These are phyloP conservation scores for Electrophaes corylata DNA, from an alignment of 2,888 invertebrate species.

Conservation along the genomic window DNA sequence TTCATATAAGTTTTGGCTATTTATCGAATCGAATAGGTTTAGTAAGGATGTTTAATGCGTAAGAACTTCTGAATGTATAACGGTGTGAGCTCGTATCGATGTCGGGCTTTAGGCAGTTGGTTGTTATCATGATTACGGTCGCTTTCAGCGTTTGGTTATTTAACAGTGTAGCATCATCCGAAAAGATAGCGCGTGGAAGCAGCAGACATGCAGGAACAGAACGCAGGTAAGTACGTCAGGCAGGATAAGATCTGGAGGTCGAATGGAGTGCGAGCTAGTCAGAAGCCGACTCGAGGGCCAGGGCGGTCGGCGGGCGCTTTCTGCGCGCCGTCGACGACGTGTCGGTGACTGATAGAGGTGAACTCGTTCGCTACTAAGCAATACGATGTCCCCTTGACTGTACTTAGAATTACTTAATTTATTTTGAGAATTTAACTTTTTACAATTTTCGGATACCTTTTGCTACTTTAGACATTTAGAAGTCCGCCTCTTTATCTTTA, in stretches of 20 bases:
- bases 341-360: slow-evolving; percentile 79
- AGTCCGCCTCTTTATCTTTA: slow-evolving; percentile 78
- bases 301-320: slow-evolving; percentile 55
- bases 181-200: slow-evolving; percentile 58
- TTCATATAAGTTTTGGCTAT: slow-evolving; percentile 80
- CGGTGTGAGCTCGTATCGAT: slow-evolving; percentile 71
- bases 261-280: slow-evolving; percentile 58
- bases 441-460: slow-evolving; percentile 77
- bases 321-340: slow-evolving; percentile 61
- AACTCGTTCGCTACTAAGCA: slow-evolving; percentile 75
- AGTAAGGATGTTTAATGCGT: slow-evolving; percentile 72
- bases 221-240: slow-evolving; percentile 45
- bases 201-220: slow-evolving; percentile 34
- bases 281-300: slow-evolving; percentile 65
- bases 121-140: slow-evolving; percentile 72
- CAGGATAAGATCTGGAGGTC: slow-evolving; percentile 45
- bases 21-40: slow-evolving; percentile 75
- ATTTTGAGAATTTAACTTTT: slow-evolving; percentile 82
- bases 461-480: slow-evolving; percentile 79
- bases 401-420: slow-evolving; percentile 82
- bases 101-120: slow-evolving; percentile 73
- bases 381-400: slow-evolving; percentile 81
- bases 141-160: slow-evolving; percentile 74
- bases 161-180: slow-evolving; percentile 67
- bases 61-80: slow-evolving; percentile 75